Conservation (phyloP, 2,888 invertebrate genomes). For the Panopea generosa region DNA sequence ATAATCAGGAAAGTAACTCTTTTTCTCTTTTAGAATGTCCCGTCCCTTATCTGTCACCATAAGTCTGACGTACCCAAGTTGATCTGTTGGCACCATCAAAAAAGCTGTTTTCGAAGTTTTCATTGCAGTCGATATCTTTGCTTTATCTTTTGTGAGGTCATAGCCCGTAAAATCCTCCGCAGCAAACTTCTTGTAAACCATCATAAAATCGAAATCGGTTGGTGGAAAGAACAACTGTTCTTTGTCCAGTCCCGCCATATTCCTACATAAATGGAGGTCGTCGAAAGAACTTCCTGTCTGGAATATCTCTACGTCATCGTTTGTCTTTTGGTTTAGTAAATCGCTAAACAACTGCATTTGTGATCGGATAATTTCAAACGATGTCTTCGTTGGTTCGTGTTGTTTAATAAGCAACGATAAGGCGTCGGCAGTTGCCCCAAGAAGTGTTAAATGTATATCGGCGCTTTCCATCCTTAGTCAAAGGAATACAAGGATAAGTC, state of each 20-base stretch:
- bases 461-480: background rate
- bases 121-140: background rate
- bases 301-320: constrained; percentile 6
- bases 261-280: constrained; percentile 27
- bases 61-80: constrained; percentile 50
- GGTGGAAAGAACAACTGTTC: constrained; percentile 11
- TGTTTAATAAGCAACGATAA: constrained; percentile 26
- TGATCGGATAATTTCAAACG: constrained; percentile 10
- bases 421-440: constrained; percentile 5
- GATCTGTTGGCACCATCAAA: constrained; percentile 30
- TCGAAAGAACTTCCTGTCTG: constrained; percentile 44
- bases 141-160: background rate
- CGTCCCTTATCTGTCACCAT: constrained; percentile 37
- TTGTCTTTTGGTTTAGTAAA: background rate
- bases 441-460: background rate
- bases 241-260: background rate
- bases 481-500: background rate
- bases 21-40: constrained; percentile 19
- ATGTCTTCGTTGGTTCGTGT: constrained; percentile 22
- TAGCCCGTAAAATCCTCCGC: constrained; percentile 18
- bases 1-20: constrained; percentile 15
- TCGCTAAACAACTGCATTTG: background rate
- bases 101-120: constrained; percentile 8
- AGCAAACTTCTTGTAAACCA: constrained; percentile 10
- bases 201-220: constrained; percentile 36